These are phyloP conservation scores for Amphimedon queenslandica DNA, from an alignment of 37 sponge, comb jelly and placozoan genomes.

Conservation along the genomic window DNA sequence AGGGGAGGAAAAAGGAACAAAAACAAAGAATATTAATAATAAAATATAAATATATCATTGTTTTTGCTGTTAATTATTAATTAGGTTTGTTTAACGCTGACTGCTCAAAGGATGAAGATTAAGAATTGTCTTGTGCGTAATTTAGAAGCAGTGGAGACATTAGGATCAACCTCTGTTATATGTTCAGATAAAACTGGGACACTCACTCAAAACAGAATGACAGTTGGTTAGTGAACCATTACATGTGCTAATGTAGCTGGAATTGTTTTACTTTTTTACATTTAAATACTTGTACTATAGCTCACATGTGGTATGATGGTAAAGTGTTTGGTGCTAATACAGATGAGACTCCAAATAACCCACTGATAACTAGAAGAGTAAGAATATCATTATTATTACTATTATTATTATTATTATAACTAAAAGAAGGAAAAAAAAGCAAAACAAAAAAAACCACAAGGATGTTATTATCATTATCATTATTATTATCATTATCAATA, in stretches of 20 bases:
- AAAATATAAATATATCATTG: not conserved
- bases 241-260: not conserved
- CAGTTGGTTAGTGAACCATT: constrained; percentile 77
- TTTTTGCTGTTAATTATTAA: constrained; percentile 9
- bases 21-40: not conserved
- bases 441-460: no score
- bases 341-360: constrained; percentile 51
- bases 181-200: no score
- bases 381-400: not conserved
- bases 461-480: no score
- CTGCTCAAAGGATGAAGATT: constrained; percentile 89
- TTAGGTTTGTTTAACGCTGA: constrained; percentile 92
- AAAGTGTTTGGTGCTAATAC: constrained; percentile 72
- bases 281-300: constrained; percentile 28
- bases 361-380: constrained; percentile 38
- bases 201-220: constrained; percentile 99
- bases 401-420: no score
- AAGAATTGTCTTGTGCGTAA: constrained; percentile 95
- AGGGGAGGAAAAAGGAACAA: not conserved
- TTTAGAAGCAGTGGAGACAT: constrained; percentile 97
- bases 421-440: no score
- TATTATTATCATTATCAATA: not conserved
- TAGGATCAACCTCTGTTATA: constrained; percentile 96
- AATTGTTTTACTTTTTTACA: not conserved
- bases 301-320: constrained; percentile 89